Percentiles rank a stretch among this genome's conserved stretches.
phyloP scores from a whole-genome alignment of 2,888 invertebrate species.

The Boloria selene region DNA sequence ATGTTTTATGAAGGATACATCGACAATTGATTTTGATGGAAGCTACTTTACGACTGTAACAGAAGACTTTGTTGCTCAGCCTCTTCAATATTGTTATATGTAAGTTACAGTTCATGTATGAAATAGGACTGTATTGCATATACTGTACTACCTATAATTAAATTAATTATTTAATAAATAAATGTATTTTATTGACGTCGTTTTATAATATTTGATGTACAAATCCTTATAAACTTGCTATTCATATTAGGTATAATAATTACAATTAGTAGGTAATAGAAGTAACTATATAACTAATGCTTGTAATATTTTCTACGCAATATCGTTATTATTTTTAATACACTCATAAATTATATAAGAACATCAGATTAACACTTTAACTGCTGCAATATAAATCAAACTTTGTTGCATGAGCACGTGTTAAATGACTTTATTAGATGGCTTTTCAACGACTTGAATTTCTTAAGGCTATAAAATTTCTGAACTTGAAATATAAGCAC shows the following conservation, averaged over 20 bases:
- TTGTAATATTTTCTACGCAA: background rate
- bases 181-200: too few relatives aligned
- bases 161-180: too few relatives aligned
- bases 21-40: slow-evolving; percentile 50
- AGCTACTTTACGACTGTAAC: slow-evolving; percentile 55
- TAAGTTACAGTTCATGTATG: slow-evolving; percentile 42
- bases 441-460: slow-evolving; percentile 41
- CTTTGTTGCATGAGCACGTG: slow-evolving; percentile 51
- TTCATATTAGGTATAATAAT: too few relatives aligned
- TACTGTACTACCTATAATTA: too few relatives aligned
- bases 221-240: too few relatives aligned
- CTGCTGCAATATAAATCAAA: slow-evolving; percentile 26
- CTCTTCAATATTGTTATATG: slow-evolving; percentile 58
- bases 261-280: too few relatives aligned
- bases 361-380: background rate
- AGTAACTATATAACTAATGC: too few relatives aligned
- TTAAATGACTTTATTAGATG: slow-evolving; percentile 52
- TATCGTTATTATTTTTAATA: background rate
- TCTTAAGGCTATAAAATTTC: slow-evolving; percentile 34
- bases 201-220: too few relatives aligned
- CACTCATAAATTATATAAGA: background rate
- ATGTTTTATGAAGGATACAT: slow-evolving; percentile 11
- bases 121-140: background rate
- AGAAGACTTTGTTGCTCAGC: slow-evolving; percentile 57
- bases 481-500: slow-evolving; percentile 15